Conservation (phyloP, 2,113 vertebrate species). For the Nycticebus coucang region DNA sequence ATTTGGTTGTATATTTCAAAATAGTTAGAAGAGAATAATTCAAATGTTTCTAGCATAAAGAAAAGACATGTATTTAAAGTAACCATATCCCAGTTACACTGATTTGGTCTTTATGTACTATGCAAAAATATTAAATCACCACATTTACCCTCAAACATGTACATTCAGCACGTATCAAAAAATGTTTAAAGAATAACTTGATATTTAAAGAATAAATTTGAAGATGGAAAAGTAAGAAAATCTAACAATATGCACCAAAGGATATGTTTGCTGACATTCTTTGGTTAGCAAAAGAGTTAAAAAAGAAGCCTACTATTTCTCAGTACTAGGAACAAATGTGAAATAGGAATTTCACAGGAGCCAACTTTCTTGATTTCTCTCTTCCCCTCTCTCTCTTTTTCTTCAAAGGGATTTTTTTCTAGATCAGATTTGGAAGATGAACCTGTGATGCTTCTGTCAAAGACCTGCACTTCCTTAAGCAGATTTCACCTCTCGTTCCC, state of each 20-base stretch:
- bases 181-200: neutral
- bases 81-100: neutral
- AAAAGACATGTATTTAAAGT: neutral
- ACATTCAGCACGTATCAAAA: neutral
- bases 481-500: neutral
- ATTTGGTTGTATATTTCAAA: neutral
- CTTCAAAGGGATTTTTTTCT: neutral
- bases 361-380: neutral
- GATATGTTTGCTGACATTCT: neutral
- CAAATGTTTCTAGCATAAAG: neutral
- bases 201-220: conserved; percentile 10
- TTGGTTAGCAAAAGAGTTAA: neutral
- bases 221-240: neutral
- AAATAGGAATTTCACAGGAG: neutral
- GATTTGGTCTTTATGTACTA: neutral
- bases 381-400: neutral
- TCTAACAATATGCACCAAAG: neutral
- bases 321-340: neutral
- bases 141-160: neutral
- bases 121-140: neutral
- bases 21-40: neutral
- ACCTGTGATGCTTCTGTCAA: neutral
- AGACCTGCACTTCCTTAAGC: neutral
- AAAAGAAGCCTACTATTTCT: neutral
- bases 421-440: neutral